Base-by-base conservation (phyloP, 2,888 invertebrate genomes). In the Liopterus haemorrhoidalis region DNA sequence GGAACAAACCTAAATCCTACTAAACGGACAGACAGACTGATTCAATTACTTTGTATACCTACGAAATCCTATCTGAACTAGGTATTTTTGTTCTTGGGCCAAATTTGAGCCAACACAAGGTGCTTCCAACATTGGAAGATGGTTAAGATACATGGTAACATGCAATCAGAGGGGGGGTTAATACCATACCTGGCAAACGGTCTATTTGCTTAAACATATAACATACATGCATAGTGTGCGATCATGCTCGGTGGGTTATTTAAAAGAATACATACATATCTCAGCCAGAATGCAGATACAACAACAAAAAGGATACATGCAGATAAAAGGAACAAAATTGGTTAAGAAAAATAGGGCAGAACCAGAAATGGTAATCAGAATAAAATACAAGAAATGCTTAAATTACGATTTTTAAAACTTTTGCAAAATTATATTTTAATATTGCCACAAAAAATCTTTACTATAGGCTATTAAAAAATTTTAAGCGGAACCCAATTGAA, bases 231-330 rank as follows among this genome's bases (percentile, higher is more conserved):
- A 50, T 46, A 44, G 45, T 48, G 40, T 43, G 48, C 43, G 48
- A 51, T 42, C 41, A 41, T 43, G 41, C 48, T 41, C 38, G 42
- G 46, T 49, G 40, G 22, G 40, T 50, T 47, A 54, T 50, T 40
- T 37, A 56, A 54, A 52, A 53, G 54, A 49, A 38, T 51, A 48
- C 49, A 63, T 63, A 68, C 64, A 66, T 59, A 59, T 59, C 66
- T 59, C 67, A 66, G 66, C 66, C 66, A 66, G 58, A 52, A 68
- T 68, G 68, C 68, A 65, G 57, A 67, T 62, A 67, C 67, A 50
- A 49, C 64, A 68, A 65, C 64, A 62, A 62, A 39, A 63, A 63
- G 61, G 62, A 59, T 50, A 54, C 66, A 66, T 67, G 66, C 65
- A 66, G 62, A 66, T 62, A 63, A 59, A 58, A 57, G 56, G 60